These are phyloP conservation scores for Operophtera brumata DNA, from an alignment of 2,888 invertebrate genomes.

Conservation along the genomic window DNA sequence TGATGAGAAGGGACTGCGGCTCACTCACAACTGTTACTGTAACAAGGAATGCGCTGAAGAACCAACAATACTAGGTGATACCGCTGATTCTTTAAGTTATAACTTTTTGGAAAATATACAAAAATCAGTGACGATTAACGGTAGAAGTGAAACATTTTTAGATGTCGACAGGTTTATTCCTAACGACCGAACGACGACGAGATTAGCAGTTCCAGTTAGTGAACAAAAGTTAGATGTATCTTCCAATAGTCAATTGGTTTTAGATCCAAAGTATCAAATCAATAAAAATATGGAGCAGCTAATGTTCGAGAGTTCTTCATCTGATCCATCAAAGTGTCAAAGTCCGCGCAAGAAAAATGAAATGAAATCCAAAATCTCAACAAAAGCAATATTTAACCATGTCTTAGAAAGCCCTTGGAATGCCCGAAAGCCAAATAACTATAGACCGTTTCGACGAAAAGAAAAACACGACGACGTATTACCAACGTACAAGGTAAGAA, in stretches of 20 bases:
- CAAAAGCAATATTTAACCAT: constrained; percentile 66
- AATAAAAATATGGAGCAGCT: neutral
- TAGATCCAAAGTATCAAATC: neutral
- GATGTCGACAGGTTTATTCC: constrained; percentile 1
- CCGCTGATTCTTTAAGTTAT: neutral
- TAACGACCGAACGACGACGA: neutral
- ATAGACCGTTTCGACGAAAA: constrained; percentile 60
- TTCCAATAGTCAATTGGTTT: constrained; percentile 3
- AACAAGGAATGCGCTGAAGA: neutral
- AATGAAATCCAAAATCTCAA: constrained; percentile 6
- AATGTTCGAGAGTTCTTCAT: neutral
- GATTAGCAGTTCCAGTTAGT: neutral
- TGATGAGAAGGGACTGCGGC: constrained; percentile 33
- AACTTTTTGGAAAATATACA: neutral
- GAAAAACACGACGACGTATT: constrained; percentile 13
- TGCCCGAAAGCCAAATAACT: constrained; percentile 62
- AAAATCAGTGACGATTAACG: neutral
- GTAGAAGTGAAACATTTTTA: constrained; percentile 1
- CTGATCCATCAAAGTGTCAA: constrained; percentile 4
- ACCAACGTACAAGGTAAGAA: constrained; percentile 34
- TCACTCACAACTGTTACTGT: neutral
- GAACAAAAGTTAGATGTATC: neutral
- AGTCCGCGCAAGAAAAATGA: constrained; percentile 6
- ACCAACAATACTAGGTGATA: neutral
- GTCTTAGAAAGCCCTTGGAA: constrained; percentile 82